Evolutionary conservation across 2,888 invertebrate species (phyloP).

Genomic region (Chloroclystis v-ata): DNA sequence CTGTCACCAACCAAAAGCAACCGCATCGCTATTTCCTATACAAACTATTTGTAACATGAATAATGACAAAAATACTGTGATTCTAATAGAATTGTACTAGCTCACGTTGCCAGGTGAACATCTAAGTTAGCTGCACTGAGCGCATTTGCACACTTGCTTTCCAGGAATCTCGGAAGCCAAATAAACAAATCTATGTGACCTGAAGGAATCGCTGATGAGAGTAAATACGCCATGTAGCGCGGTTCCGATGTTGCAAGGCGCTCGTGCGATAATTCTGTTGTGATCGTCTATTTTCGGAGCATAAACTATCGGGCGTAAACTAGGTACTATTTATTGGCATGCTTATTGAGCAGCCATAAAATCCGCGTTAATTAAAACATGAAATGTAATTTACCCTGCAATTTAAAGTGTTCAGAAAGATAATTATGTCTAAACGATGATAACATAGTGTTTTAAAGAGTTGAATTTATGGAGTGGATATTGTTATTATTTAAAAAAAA

Average conservation of each 20-base stretch:
- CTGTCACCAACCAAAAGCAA: constrained; percentile 3
- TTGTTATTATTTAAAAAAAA: too few relatives aligned
- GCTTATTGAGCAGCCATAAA: too few relatives aligned
- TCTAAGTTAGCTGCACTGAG: not conserved
- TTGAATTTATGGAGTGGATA: too few relatives aligned
- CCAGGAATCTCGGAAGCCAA: constrained; percentile 54
- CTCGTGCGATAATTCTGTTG: constrained; percentile 22
- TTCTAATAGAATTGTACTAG: not conserved
- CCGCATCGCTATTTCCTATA: too few relatives aligned
- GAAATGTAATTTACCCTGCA: too few relatives aligned
- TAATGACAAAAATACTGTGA: too few relatives aligned
- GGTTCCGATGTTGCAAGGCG: constrained; percentile 44
- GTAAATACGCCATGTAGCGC: constrained; percentile 42
- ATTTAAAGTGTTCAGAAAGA: too few relatives aligned
- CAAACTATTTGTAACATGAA: too few relatives aligned
- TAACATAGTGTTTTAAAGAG: too few relatives aligned
- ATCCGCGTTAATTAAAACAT: too few relatives aligned
- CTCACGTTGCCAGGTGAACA: not conserved
- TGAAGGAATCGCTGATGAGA: constrained; percentile 41
- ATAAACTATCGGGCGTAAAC: not conserved
- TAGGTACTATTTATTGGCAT: not conserved
- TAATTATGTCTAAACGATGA: too few relatives aligned
- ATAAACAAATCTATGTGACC: constrained; percentile 42
- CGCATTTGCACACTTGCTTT: constrained; percentile 36
- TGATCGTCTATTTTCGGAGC: constrained; percentile 3